Conservation (phyloP, 2,113 vertebrate genomes). For the Excalfactoria chinensis region DNA sequence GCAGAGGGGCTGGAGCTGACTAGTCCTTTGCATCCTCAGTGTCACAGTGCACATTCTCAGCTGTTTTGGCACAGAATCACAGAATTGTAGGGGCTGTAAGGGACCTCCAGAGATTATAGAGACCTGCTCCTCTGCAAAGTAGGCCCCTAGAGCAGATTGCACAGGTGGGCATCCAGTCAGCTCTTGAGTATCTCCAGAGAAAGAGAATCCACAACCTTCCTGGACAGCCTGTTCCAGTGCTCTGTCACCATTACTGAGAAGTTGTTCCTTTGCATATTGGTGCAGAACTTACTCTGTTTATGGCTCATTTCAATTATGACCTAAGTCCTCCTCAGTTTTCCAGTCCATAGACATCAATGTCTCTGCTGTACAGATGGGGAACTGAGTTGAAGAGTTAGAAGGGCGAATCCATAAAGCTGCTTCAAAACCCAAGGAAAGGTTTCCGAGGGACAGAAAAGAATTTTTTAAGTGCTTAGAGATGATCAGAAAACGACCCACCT, state of each 20-base stretch:
- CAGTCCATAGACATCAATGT: neutral
- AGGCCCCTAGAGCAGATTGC: too few species aligned
- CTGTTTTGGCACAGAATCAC: neutral
- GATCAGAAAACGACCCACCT: neutral
- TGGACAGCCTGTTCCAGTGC: too few species aligned
- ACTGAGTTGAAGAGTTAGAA: neutral
- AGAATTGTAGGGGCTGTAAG: too few species aligned
- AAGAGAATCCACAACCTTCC: too few species aligned
- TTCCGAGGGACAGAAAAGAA: neutral
- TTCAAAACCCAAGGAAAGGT: neutral
- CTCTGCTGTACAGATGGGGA: neutral
- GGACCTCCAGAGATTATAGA: too few species aligned
- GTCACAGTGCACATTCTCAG: neutral
- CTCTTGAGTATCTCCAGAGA: too few species aligned
- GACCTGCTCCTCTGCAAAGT: too few species aligned
- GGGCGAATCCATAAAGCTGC: neutral
- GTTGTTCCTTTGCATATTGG: too few species aligned
- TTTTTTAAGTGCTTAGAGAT: neutral
- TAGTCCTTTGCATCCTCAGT: neutral
- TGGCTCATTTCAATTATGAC: rapidly evolving
- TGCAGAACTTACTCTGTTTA: too few species aligned
- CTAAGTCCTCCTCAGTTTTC: neutral
- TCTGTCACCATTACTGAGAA: too few species aligned
- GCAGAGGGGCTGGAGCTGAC: neutral
- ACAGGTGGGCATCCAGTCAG: too few species aligned